These are phyloP conservation scores for Epistrophe grossulariae DNA, from an alignment of 2,888 invertebrate genomes.

Conservation along the genomic window DNA sequence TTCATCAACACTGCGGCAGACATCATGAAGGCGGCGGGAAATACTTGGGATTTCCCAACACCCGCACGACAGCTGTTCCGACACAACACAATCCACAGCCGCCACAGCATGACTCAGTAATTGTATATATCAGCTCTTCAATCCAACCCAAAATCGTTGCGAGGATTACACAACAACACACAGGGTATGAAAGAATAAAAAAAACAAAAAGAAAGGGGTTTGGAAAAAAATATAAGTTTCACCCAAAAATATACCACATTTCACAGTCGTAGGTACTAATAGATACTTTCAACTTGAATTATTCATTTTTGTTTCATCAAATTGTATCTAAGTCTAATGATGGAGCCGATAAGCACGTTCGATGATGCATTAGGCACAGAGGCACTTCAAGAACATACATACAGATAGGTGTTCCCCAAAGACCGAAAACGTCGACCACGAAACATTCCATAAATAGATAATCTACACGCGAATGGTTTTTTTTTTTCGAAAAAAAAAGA, in stretches of 20 bases:
- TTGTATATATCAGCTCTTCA: slow-evolving; percentile 42
- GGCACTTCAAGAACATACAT: background rate
- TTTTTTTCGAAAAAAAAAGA: slow-evolving; percentile 25
- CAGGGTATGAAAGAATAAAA: background rate
- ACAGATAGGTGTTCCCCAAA: slow-evolving; percentile 19
- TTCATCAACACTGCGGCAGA: slow-evolving; percentile 42
- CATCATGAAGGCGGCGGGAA: slow-evolving; percentile 53
- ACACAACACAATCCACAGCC: slow-evolving; percentile 25
- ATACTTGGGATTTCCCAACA: slow-evolving; percentile 60
- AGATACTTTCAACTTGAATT: slow-evolving; percentile 57
- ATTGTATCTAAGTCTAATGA: slow-evolving; percentile 37
- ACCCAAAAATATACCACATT: slow-evolving; percentile 27
- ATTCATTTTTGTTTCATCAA: slow-evolving; percentile 46
- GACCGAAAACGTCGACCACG: slow-evolving; percentile 14
- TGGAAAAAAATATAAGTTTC: slow-evolving; percentile 17
- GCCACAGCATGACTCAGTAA: slow-evolving; percentile 57
- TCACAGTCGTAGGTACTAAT: background rate
- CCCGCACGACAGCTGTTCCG: slow-evolving; percentile 55
- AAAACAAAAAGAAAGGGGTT: slow-evolving; percentile 1
- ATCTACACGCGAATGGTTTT: slow-evolving; percentile 57
- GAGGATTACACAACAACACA: slow-evolving; percentile 11
- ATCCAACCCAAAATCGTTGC: background rate
- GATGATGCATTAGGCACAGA: background rate
- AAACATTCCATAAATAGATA: slow-evolving; percentile 66
- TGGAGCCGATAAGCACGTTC: slow-evolving; percentile 66